Conservation (phyloP, 2,113 vertebrate genomes). For the Plotosus lineatus region DNA sequence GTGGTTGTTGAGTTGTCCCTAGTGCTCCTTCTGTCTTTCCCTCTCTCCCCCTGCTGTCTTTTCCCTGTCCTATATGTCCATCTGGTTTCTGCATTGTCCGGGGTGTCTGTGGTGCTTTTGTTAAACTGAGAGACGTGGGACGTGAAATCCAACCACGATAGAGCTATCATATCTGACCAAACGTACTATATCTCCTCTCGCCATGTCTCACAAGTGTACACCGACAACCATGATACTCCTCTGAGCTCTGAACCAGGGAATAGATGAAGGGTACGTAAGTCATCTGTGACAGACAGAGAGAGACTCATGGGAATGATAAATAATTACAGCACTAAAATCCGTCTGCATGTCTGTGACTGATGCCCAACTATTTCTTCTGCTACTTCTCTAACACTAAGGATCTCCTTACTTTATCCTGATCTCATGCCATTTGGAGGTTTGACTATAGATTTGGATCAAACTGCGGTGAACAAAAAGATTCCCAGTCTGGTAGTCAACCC, state of each 20-base stretch:
- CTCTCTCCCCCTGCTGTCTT: neutral
- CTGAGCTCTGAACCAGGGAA: neutral
- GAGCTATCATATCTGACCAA: conserved; percentile 54
- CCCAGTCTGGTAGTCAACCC: neutral
- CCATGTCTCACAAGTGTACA: neutral
- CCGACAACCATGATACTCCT: conserved; percentile 35
- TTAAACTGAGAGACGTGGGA: conserved; percentile 61
- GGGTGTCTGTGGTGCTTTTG: conserved; percentile 56
- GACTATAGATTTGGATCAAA: neutral
- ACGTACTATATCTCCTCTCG: neutral
- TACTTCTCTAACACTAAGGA: neutral
- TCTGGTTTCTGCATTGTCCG: conserved; percentile 69
- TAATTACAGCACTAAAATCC: conserved; percentile 24
- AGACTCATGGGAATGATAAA: conserved; percentile 22
- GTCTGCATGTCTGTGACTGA: neutral
- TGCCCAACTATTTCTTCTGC: neutral
- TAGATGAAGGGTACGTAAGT: conserved; percentile 34
- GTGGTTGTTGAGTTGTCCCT: conserved; percentile 19
- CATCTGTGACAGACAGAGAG: conserved; percentile 2
- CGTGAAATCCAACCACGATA: conserved; percentile 63
- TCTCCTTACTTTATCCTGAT: neutral
- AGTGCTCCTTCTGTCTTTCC: neutral
- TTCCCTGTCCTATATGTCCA: conserved; percentile 19
- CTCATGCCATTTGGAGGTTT: neutral
- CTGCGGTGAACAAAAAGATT: neutral